Evolutionary conservation across 2,797 vertebrate genomes (phyloP).

Genomic region (Darevskia nairensis): DNA sequence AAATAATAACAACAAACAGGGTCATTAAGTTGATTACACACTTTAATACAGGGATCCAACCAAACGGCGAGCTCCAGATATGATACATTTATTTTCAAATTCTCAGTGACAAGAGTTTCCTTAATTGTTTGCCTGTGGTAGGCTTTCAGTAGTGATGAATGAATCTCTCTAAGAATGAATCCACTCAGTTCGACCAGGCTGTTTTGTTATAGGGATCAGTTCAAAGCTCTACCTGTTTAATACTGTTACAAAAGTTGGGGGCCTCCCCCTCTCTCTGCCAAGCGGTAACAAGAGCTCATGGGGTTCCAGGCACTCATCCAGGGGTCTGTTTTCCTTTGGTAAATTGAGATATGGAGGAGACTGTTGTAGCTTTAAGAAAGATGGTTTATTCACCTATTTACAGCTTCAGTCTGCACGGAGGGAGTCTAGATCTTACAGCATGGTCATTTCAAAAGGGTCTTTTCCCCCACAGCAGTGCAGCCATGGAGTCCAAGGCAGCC

Average conservation of each 20-base stretch:
- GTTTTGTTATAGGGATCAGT: background rate
- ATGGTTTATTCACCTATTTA: no score
- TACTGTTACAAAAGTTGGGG: background rate
- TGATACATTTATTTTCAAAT: background rate
- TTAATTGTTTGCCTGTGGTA: background rate
- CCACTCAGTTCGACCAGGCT: background rate
- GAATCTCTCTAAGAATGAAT: background rate
- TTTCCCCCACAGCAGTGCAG: no score
- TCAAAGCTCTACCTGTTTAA: background rate
- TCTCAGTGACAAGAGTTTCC: background rate
- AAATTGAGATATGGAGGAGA: no score
- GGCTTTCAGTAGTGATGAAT: background rate
- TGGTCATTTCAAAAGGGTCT: no score
- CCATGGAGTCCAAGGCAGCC: no score
- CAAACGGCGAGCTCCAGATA: background rate
- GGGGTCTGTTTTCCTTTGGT: no score
- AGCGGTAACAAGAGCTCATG: no score
- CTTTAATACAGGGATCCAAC: background rate
- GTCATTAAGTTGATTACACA: background rate
- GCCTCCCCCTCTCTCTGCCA: no score
- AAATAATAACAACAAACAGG: background rate
- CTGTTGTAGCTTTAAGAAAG: no score
- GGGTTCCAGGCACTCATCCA: no score
- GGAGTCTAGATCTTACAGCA: no score
- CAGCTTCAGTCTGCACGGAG: no score